A percentile compares a stretch with the other conserved stretches of the same genome.
Evolutionary conservation across 2,888 invertebrate genomes (phyloP).

Genomic region (Noctua pronuba): DNA sequence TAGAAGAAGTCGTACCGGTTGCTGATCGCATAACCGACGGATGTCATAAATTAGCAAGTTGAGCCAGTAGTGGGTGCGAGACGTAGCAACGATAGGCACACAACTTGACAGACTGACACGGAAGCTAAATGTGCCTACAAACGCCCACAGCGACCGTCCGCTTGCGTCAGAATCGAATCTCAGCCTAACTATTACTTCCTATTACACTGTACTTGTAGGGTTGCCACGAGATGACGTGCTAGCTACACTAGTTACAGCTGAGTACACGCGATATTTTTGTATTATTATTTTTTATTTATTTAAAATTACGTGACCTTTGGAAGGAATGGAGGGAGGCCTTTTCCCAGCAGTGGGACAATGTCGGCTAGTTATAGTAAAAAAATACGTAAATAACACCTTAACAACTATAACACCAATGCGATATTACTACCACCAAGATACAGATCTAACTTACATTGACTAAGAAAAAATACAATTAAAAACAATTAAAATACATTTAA

Average conservation of each 20-base stretch:
- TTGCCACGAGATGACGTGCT: conserved; percentile 42
- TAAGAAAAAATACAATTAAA: too few species aligned
- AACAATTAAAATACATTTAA: too few species aligned
- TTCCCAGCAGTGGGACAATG: too few species aligned
- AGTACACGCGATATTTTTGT: neutral
- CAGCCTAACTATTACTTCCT: conserved; percentile 75
- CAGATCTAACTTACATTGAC: too few species aligned
- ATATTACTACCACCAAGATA: too few species aligned
- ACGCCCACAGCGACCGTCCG: conserved; percentile 70
- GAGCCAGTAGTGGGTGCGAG: conserved; percentile 68
- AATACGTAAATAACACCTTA: too few species aligned
- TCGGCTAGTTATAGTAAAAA: too few species aligned
- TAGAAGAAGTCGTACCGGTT: conserved; percentile 31
- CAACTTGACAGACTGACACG: conserved; percentile 72
- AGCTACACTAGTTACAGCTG: conserved; percentile 1
- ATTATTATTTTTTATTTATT: too few species aligned
- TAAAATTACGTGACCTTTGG: too few species aligned
- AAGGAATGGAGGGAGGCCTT: too few species aligned
- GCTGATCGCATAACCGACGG: conserved; percentile 60
- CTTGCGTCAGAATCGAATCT: conserved; percentile 78
- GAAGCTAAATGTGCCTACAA: conserved; percentile 71
- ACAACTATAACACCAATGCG: too few species aligned
- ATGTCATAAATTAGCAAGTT: conserved; percentile 75
- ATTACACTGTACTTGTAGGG: conserved; percentile 65
- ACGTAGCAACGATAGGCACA: conserved; percentile 58